Conservation (phyloP, 2,888 invertebrate genomes). For the Diogma glabrata region DNA sequence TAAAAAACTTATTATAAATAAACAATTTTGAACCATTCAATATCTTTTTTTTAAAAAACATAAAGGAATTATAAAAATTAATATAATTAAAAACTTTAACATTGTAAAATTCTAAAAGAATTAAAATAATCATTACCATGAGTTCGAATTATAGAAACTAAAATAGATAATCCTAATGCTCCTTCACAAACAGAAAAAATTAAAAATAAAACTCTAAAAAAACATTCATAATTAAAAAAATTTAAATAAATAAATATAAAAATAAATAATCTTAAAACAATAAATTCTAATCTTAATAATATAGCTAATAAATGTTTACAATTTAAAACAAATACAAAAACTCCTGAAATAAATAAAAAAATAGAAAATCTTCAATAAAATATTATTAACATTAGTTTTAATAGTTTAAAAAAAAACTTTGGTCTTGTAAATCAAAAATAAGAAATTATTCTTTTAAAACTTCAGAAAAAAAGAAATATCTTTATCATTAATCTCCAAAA, state of each 20-base stretch:
- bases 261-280: constrained; percentile 45
- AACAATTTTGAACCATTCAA: constrained; percentile 42
- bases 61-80: constrained; percentile 41
- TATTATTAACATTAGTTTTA: constrained; percentile 44
- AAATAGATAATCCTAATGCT: constrained; percentile 48
- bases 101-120: constrained; percentile 45
- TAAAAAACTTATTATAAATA: constrained; percentile 41
- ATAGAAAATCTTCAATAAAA: constrained; percentile 36
- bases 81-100: constrained; percentile 43
- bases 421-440: constrained; percentile 57
- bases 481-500: constrained; percentile 57
- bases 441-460: constrained; percentile 44
- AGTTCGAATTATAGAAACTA: constrained; percentile 47
- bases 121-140: constrained; percentile 53
- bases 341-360: constrained; percentile 40
- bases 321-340: constrained; percentile 43
- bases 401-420: constrained; percentile 55
- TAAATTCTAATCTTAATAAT: constrained; percentile 48
- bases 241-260: constrained; percentile 39
- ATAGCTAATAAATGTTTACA: constrained; percentile 47
- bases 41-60: constrained; percentile 41
- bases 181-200: constrained; percentile 53
- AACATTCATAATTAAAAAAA: constrained; percentile 39
- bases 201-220: constrained; percentile 49
- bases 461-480: constrained; percentile 34